Conservation (phyloP, 2,113 vertebrate species). For the Cottus gobio region DNA sequence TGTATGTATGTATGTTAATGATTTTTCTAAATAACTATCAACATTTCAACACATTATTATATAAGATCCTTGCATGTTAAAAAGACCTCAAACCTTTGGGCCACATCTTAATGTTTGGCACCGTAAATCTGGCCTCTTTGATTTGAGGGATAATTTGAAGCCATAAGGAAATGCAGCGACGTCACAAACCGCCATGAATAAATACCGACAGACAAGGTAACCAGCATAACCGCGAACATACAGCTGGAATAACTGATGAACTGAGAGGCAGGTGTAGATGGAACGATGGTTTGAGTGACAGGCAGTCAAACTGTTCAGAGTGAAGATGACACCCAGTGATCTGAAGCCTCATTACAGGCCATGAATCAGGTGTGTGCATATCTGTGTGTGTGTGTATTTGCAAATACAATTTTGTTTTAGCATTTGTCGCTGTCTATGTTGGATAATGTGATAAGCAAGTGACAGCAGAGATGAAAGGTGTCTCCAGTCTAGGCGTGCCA, state of each 20-base stretch:
- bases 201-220: conserved; percentile 15
- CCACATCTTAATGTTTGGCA: neutral
- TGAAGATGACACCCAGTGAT: conserved; percentile 42
- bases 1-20: neutral
- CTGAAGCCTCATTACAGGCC: conserved; percentile 36
- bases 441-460: conserved; percentile 37
- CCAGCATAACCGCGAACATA: neutral
- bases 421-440: conserved; percentile 11
- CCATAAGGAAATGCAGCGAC: neutral
- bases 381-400: neutral
- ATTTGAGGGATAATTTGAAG: neutral
- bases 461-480: conserved; percentile 38
- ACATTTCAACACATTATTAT: neutral
- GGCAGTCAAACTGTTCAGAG: conserved; percentile 27
- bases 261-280: conserved; percentile 27
- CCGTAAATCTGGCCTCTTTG: neutral
- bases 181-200: neutral
- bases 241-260: conserved; percentile 10
- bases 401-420: neutral
- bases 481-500: neutral
- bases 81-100: neutral
- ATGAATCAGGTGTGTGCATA: conserved; percentile 14
- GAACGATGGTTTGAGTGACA: conserved; percentile 27
- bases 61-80: neutral
- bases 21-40: neutral